Percentiles rank a stretch among this genome's conserved stretches.
Conservation (phyloP, 2,113 vertebrate genomes). For the cat (Felis catus) region F.catus_Fca126_mat1.0 CM031415.1:186529501-186530000, state of each 20-base stretch:
- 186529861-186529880: neutral
- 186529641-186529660: neutral
- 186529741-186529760: neutral
- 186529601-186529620: neutral
- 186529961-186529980: neutral
- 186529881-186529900: neutral
- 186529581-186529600: slow-evolving; percentile 7
- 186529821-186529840: neutral
- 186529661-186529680: neutral
- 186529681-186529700: neutral
- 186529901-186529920: neutral
- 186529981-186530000: neutral
- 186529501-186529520: neutral
- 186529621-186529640: neutral
- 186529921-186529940: neutral
- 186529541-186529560: neutral
- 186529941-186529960: neutral
- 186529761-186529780: neutral
- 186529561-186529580: neutral
- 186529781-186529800: neutral
- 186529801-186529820: neutral
- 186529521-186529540: neutral
- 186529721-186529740: neutral
- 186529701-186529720: neutral
- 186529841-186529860: neutral